Evolutionary conservation across 2,797 vertebrate genomes (phyloP).

Genomic region (Silurus aristotelis): DNA sequence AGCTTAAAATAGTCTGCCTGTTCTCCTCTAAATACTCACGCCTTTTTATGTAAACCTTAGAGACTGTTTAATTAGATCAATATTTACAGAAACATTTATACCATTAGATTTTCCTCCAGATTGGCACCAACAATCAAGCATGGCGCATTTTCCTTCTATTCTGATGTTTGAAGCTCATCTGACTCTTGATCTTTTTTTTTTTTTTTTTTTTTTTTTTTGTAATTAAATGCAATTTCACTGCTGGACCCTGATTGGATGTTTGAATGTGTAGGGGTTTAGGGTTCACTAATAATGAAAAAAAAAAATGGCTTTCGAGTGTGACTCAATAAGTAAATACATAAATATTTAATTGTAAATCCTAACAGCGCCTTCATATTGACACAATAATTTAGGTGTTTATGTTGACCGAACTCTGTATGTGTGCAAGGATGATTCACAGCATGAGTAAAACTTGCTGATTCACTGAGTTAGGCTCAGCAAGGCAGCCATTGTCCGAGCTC

Average conservation of each 20-base stretch:
- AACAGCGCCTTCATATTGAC: background rate
- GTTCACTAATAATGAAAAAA: background rate
- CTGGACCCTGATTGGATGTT: background rate
- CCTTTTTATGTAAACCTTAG: background rate
- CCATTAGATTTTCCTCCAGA: background rate
- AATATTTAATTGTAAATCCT: background rate
- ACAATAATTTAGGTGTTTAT: background rate
- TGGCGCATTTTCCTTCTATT: background rate
- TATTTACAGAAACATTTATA: background rate
- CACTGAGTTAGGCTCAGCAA: constrained; percentile 23
- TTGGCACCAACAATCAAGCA: background rate
- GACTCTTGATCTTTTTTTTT: background rate
- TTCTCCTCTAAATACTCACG: background rate
- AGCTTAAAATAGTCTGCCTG: background rate
- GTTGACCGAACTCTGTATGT: background rate
- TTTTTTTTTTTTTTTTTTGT: background rate
- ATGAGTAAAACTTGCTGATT: constrained; percentile 40
- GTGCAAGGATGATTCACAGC: constrained; percentile 12
- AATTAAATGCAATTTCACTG: background rate
- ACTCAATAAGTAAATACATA: background rate
- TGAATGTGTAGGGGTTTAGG: background rate
- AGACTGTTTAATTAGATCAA: background rate
- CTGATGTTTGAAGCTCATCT: background rate
- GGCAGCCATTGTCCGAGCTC: constrained; percentile 41
- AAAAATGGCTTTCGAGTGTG: background rate